Evolutionary conservation across 2,113 vertebrate species (phyloP).

Genomic region (Spea multiplicata): DNA sequence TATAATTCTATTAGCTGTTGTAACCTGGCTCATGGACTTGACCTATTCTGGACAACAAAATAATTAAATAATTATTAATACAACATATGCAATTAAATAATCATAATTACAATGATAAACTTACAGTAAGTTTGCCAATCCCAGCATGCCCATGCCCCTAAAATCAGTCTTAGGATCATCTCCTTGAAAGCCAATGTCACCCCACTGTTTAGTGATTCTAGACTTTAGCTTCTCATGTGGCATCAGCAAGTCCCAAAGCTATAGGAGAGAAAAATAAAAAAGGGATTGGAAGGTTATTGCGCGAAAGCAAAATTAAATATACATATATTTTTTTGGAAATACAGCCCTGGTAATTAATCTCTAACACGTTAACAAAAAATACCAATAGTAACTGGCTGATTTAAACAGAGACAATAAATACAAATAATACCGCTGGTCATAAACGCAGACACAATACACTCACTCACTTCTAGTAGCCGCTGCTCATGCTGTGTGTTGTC

Average conservation of each 20-base stretch:
- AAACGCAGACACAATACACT: too few relatives aligned
- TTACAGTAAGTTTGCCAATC: slow-evolving; percentile 91
- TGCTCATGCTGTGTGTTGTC: slow-evolving; percentile 81
- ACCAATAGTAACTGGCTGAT: too few relatives aligned
- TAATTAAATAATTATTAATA: too few relatives aligned
- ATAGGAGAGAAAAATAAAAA: slow-evolving; percentile 52
- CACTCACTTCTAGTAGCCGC: slow-evolving; percentile 82
- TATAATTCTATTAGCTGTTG: too few relatives aligned
- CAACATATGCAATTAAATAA: not conserved
- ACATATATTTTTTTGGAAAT: too few relatives aligned
- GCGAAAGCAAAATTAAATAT: not conserved
- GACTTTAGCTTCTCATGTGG: slow-evolving; percentile 80
- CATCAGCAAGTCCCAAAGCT: slow-evolving; percentile 96
- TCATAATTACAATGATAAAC: slow-evolving; percentile 52
- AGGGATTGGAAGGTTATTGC: not conserved
- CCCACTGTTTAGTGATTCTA: slow-evolving; percentile 95
- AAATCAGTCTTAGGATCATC: slow-evolving; percentile 98
- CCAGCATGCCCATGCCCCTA: slow-evolving; percentile 96
- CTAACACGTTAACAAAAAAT: too few relatives aligned
- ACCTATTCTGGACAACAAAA: too few relatives aligned
- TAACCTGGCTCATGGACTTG: too few relatives aligned
- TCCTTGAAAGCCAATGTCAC: slow-evolving; percentile 95
- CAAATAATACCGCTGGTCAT: too few relatives aligned
- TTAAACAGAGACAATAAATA: too few relatives aligned
- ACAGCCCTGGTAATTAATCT: not conserved